Base-by-base conservation (phyloP, 2,888 invertebrate genomes). In the Choristoneura rosaceana region DNA sequence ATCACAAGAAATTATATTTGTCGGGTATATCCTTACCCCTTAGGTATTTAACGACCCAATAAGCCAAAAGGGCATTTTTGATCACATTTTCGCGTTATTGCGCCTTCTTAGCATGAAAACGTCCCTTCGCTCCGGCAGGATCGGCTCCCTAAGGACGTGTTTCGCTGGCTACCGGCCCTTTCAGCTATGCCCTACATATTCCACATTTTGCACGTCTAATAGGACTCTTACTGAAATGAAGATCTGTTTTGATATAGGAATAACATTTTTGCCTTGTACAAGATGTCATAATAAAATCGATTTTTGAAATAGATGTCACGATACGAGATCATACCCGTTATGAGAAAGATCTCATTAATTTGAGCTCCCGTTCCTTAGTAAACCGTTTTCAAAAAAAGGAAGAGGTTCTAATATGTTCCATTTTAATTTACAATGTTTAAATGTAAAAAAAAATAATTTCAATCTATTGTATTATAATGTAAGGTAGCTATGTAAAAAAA, bases 21-120 rank as follows among this genome's bases (percentile, higher is more conserved):
- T 17, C n/a, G 34, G 12, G 58, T 58, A 33, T 41, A 41, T 62
- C 62, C 15, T 43, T 61, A 55, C 55, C 25, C 25, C 58, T 47
- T 55, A 67, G 47, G 52, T 62, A 62, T 58, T 62, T 71, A 63
- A 62, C 47, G 38, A 55, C 25, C 58, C 62, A 68, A 67, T 63
- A 47, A 47, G 67, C 58, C 62, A 62, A 58, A 63, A 62, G 62
- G 62, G 62, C 58, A 68, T 71, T 67, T 73, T 73, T 73, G 63
- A 73, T 59, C 68, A 69, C 59, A 69, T 73, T 69, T 69, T 69
- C 68, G 62, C 68, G 50, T 71, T 69, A 73, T 69, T 68, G 63
- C 68, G 59, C 59, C 64, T 68, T 43, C 63, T 69, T 64, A 69
- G 69, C 64, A 64, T 59, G 73, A 59, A 69, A 59, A 65, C 14